phyloP scores from a whole-genome alignment of 2,888 invertebrate genomes.

The Macaria liturata region DNA sequence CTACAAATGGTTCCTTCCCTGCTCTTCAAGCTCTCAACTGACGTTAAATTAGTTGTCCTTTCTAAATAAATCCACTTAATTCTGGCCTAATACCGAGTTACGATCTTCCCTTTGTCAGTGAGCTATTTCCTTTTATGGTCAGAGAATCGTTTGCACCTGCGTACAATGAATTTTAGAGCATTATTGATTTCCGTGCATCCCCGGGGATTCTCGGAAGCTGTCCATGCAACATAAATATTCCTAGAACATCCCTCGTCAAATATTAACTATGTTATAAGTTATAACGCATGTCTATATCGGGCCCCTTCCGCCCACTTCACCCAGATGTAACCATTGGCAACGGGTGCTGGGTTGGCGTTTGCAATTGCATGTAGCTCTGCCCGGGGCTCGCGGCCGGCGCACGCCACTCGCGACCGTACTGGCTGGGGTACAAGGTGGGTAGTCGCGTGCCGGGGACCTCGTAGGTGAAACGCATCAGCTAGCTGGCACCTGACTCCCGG shows the following conservation, averaged over 20 bases:
- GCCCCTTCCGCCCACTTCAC: conserved; percentile 41
- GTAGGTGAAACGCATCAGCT: conserved; percentile 56
- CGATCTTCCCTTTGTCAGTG: conserved; percentile 1
- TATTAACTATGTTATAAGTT: conserved; percentile 58
- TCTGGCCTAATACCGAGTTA: background rate
- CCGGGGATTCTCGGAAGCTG: conserved; percentile 45
- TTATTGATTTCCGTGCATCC: conserved; percentile 50
- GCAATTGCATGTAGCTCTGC: conserved; percentile 45
- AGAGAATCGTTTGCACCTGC: conserved; percentile 33
- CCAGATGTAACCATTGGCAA: conserved; percentile 60
- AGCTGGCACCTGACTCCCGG: conserved; percentile 54
- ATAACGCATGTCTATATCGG: conserved; percentile 49
- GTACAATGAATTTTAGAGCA: conserved; percentile 39
- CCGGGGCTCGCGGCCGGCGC: conserved; percentile 33
- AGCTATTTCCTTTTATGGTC: conserved; percentile 5
- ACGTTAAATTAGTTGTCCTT: background rate
- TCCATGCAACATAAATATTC: conserved; percentile 53
- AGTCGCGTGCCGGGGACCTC: conserved; percentile 32
- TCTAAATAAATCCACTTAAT: background rate
- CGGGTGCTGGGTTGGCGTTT: conserved; percentile 46
- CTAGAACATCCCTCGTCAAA: conserved; percentile 58
- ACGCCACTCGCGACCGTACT: conserved; percentile 13
- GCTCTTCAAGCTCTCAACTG: too few species aligned
- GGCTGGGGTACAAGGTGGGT: conserved; percentile 36
- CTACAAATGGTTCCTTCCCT: too few species aligned